A percentile compares a stretch with the other conserved stretches of the same genome.
phyloP scores from a whole-genome alignment of 92 coral and sea anemone species.

The Porites evermanni region DNA sequence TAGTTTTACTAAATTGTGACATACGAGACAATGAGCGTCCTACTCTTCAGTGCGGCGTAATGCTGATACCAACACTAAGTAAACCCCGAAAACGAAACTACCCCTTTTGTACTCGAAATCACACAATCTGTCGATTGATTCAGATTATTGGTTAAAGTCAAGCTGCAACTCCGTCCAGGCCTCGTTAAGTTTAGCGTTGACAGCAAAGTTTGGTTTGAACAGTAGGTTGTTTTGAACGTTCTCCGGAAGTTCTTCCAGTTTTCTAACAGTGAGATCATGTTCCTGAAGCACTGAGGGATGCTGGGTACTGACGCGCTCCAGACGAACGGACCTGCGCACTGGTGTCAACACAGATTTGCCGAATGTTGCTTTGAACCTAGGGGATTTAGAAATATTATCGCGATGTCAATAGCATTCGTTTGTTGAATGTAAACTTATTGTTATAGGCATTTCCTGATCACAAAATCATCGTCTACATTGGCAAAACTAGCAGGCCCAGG shows the following conservation, averaged over 20 bases:
- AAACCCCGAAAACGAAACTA: too few relatives aligned
- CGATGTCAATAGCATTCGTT: background rate
- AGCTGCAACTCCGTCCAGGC: slow-evolving; percentile 72
- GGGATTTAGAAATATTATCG: background rate
- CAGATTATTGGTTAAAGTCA: background rate
- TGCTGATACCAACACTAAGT: too few relatives aligned
- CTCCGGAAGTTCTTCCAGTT: slow-evolving; percentile 70
- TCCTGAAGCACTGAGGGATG: slow-evolving; percentile 76
- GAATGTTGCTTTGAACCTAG: slow-evolving; percentile 62
- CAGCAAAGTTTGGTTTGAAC: slow-evolving; percentile 84
- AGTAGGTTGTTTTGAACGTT: slow-evolving; percentile 61
- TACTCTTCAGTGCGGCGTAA: too few relatives aligned
- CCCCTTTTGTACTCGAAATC: too few relatives aligned
- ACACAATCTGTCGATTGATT: too few relatives aligned
- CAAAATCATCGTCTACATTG: background rate
- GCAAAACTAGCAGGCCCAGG: background rate
- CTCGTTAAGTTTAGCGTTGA: slow-evolving; percentile 69
- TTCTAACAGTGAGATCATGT: slow-evolving; percentile 67
- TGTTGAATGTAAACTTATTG: background rate
- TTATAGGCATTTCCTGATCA: background rate
- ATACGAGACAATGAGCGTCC: too few relatives aligned
- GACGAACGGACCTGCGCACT: slow-evolving; percentile 76
- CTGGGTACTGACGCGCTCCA: slow-evolving; percentile 65
- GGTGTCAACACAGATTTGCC: slow-evolving; percentile 76
- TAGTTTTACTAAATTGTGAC: too few relatives aligned